Evolutionary conservation across 2,888 invertebrate genomes (phyloP).

Genomic region (Melanostoma mellinum): DNA sequence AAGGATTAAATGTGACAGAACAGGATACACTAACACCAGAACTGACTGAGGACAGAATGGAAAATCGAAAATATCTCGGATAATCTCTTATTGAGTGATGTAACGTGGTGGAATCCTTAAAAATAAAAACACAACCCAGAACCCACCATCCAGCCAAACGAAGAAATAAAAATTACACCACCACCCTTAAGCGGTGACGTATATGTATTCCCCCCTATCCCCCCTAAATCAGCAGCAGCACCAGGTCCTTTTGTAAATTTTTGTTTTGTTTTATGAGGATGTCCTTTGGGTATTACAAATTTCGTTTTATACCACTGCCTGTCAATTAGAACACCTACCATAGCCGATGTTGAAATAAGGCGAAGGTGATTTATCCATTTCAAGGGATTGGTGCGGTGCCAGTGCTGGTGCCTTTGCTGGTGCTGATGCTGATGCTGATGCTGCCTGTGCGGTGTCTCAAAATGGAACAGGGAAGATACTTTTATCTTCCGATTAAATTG

Average conservation of each 20-base stretch:
- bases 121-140: constrained; percentile 4
- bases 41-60: constrained; percentile 8
- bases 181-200: constrained; percentile 41
- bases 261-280: constrained; percentile 60
- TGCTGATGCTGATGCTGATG: constrained; percentile 18
- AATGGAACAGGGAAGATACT: constrained; percentile 34
- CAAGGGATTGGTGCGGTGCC: constrained; percentile 28
- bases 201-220: background rate
- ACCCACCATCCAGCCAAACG: background rate
- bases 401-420: constrained; percentile 17
- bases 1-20: constrained; percentile 62
- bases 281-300: constrained; percentile 64
- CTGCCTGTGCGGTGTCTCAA: background rate
- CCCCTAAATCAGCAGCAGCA: background rate
- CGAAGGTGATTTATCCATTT: constrained; percentile 63
- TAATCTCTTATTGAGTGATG: constrained; percentile 70
- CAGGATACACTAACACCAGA: constrained; percentile 12
- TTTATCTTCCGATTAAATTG: constrained; percentile 67
- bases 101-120: constrained; percentile 62
- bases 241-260: constrained; percentile 38
- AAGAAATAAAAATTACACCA: constrained; percentile 16
- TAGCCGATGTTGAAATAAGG: constrained; percentile 23
- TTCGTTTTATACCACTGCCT: constrained; percentile 39
- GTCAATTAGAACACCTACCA: constrained; percentile 63
- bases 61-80: constrained; percentile 64